Evolutionary conservation across 2,888 invertebrate species (phyloP).

Genomic region (Philereme transversata): DNA sequence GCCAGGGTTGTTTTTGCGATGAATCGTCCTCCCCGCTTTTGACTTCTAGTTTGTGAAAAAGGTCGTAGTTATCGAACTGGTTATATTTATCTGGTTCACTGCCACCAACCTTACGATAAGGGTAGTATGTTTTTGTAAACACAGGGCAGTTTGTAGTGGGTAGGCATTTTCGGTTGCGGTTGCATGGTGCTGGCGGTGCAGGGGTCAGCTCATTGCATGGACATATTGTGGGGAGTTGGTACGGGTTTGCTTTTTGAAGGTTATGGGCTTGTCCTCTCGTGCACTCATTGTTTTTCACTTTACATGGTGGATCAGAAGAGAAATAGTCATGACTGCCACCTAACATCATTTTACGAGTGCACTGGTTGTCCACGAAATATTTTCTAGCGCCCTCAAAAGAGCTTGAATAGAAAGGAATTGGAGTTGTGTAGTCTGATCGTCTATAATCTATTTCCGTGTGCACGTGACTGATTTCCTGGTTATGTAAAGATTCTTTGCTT

Average conservation of each 20-base stretch:
- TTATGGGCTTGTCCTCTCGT: constrained; percentile 45
- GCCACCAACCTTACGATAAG: constrained; percentile 35
- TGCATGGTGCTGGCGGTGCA: constrained; percentile 24
- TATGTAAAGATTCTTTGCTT: constrained; percentile 29
- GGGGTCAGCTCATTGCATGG: constrained; percentile 47
- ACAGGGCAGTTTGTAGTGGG: constrained; percentile 33
- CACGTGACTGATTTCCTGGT: constrained; percentile 37
- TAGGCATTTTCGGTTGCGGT: constrained; percentile 41
- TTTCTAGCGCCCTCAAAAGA: constrained; percentile 32
- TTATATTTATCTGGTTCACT: constrained; percentile 41
- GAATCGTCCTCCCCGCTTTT: constrained; percentile 49
- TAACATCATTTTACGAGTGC: constrained; percentile 49
- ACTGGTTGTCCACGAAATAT: constrained; percentile 43
- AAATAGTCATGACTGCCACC: constrained; percentile 21
- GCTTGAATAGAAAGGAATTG: constrained; percentile 20
- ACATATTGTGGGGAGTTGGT: constrained; percentile 40
- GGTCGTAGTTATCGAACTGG: constrained; percentile 52
- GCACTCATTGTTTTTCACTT: constrained; percentile 41
- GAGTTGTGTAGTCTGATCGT: constrained; percentile 47
- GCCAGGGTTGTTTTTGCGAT: constrained; percentile 31
- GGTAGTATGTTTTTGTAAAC: constrained; percentile 24
- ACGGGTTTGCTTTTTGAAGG: constrained; percentile 31
- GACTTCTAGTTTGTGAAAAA: constrained; percentile 51
- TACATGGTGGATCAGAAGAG: constrained; percentile 18
- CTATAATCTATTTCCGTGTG: constrained; percentile 46